Evolutionary conservation across 2,113 vertebrate genomes (phyloP).

Genomic region (Sceloporus undulatus): DNA sequence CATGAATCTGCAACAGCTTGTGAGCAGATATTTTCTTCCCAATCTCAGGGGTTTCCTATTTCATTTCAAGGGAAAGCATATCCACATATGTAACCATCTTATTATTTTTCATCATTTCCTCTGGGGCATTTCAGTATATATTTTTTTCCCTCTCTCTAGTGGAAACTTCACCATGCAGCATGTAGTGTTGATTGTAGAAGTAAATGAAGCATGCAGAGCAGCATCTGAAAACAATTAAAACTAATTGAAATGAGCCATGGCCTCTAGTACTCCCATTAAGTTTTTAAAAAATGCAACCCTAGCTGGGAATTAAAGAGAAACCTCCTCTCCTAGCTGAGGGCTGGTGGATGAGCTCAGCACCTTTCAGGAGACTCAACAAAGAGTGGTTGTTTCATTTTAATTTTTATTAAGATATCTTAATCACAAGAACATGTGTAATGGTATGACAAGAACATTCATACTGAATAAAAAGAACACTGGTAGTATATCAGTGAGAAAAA

Average conservation of each 20-base stretch:
- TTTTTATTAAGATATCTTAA: too few species aligned
- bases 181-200: slow-evolving; percentile 71
- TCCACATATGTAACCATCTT: slow-evolving; percentile 25
- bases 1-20: slow-evolving; percentile 6
- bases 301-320: slow-evolving; percentile 47
- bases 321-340: neutral
- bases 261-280: slow-evolving; percentile 68
- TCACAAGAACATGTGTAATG: too few species aligned
- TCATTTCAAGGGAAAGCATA: slow-evolving; percentile 38
- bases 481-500: too few species aligned
- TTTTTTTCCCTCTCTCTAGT: slow-evolving; percentile 52
- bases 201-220: slow-evolving; percentile 77
- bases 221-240: slow-evolving; percentile 82
- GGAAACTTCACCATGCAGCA: slow-evolving; percentile 49
- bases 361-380: slow-evolving; percentile 7
- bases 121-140: slow-evolving; percentile 52
- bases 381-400: neutral
- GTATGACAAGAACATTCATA: too few species aligned
- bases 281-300: slow-evolving; percentile 56
- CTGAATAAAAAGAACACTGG: too few species aligned
- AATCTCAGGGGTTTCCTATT: slow-evolving; percentile 19
- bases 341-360: slow-evolving; percentile 35
- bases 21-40: slow-evolving; percentile 19
- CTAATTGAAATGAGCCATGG: slow-evolving; percentile 74
- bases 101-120: slow-evolving; percentile 68